Evolutionary conservation across 2,113 vertebrate genomes (phyloP), one percentile per base, ranked within the genome.

Genomic region (Crocuta crocuta): DNA sequence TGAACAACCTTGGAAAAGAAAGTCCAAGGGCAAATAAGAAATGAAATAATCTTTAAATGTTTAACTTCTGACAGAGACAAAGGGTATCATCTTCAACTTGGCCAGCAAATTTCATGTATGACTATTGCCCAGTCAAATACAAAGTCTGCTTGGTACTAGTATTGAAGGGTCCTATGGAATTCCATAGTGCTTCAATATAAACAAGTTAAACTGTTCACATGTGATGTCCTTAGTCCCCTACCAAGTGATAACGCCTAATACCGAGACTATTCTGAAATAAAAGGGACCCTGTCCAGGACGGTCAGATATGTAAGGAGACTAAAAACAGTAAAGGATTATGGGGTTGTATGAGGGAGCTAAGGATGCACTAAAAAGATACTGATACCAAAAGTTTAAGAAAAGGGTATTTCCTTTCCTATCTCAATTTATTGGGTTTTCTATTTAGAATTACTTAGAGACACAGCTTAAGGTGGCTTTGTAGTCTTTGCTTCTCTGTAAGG

Each of bases 131-230:
- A 43, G 7, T 91, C 58, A 33, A 39, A 86, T 11, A 78, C 7
- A 86, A 76, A 96, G 63, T 5, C 15, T 63, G 0, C 35, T 63
- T 78, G 65, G 43, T 50, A 65, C 43, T 65, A 6, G 39, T 31
- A n/a, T 35, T 43, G 17, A 84, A 95, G 26, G 19, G 2, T 50
- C 65, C 33, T 16, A 19, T 55, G 55, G 79, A 78, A 26, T 55
- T 89, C 78, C 39, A 33, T 45, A 74, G 35, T 74, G 4, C 73
- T 96, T 53, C 79, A 93, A 53, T 95, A 96, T 95, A 92, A 92
- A 58, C 12, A 76, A 95, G 11, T 58, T 79, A 86, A 85, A 79
- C 7, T 45, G 17, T 55, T 89, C 45, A 82, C 71, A 70, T 48
- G 61, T 71, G 28, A 43, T 55, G 24, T 24, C 35, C 50, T 89